Base-by-base conservation (phyloP, 2,888 invertebrate genomes). In the Polydrusus cervinus region DNA sequence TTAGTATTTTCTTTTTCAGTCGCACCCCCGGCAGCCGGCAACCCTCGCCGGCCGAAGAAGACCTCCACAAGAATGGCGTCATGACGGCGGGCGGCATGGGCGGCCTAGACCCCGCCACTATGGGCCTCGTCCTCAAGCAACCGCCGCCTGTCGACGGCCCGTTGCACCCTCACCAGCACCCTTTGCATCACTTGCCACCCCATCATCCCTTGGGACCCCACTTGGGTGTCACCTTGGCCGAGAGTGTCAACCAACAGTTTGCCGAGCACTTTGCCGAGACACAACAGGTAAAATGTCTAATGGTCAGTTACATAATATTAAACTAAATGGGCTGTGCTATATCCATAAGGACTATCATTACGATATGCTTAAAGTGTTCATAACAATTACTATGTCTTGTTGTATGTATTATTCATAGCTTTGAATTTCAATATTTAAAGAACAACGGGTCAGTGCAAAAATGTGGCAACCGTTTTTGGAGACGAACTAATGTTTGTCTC, bases 11-110 rank as follows among this genome's bases (percentile, higher is more conserved):
- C 43, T 78, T 89, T 25, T 90, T 67, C 89, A 95, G 95, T 87
- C 95, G 96, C 83, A 95, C 95, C 79, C 95, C 95, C 49, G 95
- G 96, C 68, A 96, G 97, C 83, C 92, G 96, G 83, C 97, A 97
- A 88, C 96, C 96, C 77, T 97, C 97, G 53, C 97, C 97, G 64
- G 95, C 95, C 14, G 96, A 96, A 87, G 95, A 95, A 83, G 95
- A 95, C 75, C 88, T 91, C 74, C 89, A 89, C 78, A 92, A 92
- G 84, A 91, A 91, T 81, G 83, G 86, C 69, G 55, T 71, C 3
- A 72, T 76, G 13, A 62, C 62, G 7, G 20, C 71, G 18, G 73
- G 70, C 30, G 73, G 76, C 10, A 73, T 72, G 20, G 82, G 83
- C 70, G 79, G 82, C n/a, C 80, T 85, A 65, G 85, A 85, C 76